Conservation (phyloP, 2,888 invertebrate species). For the Exephanes ischioxanthus region DNA sequence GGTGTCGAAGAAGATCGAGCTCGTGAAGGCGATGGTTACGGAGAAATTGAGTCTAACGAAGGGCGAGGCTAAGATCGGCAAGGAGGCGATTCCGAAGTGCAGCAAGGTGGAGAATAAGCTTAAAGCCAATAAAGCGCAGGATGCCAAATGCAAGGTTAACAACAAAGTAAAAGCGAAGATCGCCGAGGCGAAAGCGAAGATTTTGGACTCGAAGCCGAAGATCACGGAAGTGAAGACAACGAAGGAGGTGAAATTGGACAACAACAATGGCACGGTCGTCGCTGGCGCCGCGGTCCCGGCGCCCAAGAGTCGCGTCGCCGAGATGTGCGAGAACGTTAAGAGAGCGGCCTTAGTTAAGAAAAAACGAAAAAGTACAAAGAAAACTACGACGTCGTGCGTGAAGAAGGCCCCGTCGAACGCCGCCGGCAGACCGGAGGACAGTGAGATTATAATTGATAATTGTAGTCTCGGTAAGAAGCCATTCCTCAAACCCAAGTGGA, state of each 20-base stretch:
- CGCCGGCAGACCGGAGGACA: conserved; percentile 81
- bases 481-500: conserved; percentile 90
- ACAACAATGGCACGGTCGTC: conserved; percentile 17
- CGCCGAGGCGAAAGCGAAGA: conserved; percentile 67
- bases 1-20: conserved; percentile 85
- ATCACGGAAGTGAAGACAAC: conserved; percentile 58
- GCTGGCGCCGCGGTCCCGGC: conserved; percentile 16
- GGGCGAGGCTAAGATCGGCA: conserved; percentile 65
- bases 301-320: conserved; percentile 57
- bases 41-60: conserved; percentile 73
- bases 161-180: conserved; percentile 72
- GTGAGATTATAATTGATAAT: conserved; percentile 82
- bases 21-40: conserved; percentile 77
- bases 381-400: conserved; percentile 72
- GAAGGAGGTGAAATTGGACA: conserved; percentile 60
- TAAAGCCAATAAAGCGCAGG: conserved; percentile 71
- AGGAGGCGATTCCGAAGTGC: conserved; percentile 62
- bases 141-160: conserved; percentile 70
- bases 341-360: conserved; percentile 76
- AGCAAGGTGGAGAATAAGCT: conserved; percentile 66
- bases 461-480: conserved; percentile 83
- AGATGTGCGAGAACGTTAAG: conserved; percentile 67
- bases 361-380: conserved; percentile 85
- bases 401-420: conserved; percentile 68
- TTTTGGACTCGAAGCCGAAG: conserved; percentile 69